These are phyloP conservation scores for Okapia johnstoni DNA, from an alignment of 2,113 vertebrate genomes.

Conservation along the genomic window DNA sequence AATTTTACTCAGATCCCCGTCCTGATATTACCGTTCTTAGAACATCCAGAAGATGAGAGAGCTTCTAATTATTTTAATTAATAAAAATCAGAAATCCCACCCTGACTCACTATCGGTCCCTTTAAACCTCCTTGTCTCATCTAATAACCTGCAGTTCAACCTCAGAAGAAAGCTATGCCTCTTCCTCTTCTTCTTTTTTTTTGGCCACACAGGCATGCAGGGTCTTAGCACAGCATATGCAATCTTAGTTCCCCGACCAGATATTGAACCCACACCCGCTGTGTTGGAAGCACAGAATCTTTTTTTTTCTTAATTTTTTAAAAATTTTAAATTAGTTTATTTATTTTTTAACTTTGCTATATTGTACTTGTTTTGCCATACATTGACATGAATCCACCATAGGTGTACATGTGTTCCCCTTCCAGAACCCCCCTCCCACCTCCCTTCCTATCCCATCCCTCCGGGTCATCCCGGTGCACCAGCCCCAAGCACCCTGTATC, in stretches of 20 bases:
- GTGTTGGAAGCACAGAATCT: background rate
- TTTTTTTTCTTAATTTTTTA: too few species aligned
- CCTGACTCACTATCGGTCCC: background rate
- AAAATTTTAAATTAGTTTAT: too few species aligned
- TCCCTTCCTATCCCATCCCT: too few species aligned
- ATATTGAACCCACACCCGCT: background rate
- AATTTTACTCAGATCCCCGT: background rate
- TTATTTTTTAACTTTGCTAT: too few species aligned
- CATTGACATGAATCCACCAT: too few species aligned
- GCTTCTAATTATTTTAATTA: background rate
- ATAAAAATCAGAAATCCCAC: background rate
- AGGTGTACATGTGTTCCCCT: too few species aligned
- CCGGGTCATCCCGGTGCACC: too few species aligned
- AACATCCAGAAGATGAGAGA: background rate
- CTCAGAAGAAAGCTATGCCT: background rate
- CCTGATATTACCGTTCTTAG: background rate
- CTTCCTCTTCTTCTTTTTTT: background rate
- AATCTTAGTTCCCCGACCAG: background rate
- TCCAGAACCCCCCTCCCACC: too few species aligned
- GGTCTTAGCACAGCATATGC: background rate
- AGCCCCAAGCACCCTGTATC: too few species aligned
- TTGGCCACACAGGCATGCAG: background rate
- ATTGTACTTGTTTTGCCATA: too few species aligned
- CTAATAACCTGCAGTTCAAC: too few species aligned
- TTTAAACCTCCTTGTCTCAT: background rate